Conservation (phyloP, 2,888 invertebrate species). For the Ptilodon capucinus region DNA sequence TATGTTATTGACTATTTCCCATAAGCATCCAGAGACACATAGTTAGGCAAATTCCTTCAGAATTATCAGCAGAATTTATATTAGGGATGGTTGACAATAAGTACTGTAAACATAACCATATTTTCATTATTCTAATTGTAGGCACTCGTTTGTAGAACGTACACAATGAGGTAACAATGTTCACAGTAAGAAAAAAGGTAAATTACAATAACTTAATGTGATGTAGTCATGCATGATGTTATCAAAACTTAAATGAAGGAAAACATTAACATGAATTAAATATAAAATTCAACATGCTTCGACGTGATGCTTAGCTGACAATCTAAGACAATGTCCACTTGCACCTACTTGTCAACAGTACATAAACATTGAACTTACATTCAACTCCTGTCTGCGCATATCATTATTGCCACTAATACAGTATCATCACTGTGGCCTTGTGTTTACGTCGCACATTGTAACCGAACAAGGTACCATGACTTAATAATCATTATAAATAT, state of each 20-base stretch:
- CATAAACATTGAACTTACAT: not conserved
- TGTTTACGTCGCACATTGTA: constrained; percentile 8
- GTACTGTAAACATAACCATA: too few species aligned
- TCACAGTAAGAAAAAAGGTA: too few species aligned
- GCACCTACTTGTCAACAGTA: not conserved
- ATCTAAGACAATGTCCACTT: not conserved
- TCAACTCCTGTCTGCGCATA: not conserved
- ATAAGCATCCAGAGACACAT: too few species aligned
- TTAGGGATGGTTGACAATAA: too few species aligned
- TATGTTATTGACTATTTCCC: too few species aligned
- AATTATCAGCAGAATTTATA: too few species aligned
- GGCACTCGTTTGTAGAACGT: too few species aligned
- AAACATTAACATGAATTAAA: not conserved
- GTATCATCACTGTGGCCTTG: constrained; percentile 1
- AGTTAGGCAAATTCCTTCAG: too few species aligned
- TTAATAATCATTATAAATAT: constrained; percentile 29
- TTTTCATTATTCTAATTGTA: too few species aligned
- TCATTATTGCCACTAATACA: not conserved
- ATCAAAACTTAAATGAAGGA: not conserved
- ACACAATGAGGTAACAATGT: too few species aligned
- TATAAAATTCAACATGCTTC: too few species aligned
- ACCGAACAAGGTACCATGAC: constrained; percentile 18
- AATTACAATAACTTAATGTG: not conserved
- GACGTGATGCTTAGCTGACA: not conserved
- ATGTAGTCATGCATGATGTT: not conserved